Evolutionary conservation across 2,797 vertebrate genomes (phyloP), one percentile per base, ranked within the genome.

Genomic region (Champsocephalus esox): DNA sequence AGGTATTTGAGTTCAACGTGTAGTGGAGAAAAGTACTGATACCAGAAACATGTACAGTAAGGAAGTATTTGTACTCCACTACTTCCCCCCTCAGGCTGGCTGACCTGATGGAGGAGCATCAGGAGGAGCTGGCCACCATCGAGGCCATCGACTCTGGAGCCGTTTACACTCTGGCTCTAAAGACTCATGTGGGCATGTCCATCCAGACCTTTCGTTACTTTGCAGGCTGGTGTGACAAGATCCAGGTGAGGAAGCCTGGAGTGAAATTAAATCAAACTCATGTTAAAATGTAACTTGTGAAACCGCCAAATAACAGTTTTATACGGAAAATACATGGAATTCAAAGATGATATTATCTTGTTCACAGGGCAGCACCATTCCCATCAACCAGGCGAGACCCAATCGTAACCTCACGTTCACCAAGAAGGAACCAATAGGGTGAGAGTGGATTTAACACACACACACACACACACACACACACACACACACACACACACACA

Each of bases 181-280:
- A 97, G 89, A 97, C 97, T 9, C 97, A 97, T 0, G 94, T 97
- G 57, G 96, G 97, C 80, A 97, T 97, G 97, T 97, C 97, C 73
- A 94, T 97, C 71, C 97, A 97, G 88, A 97, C 96, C 10, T 97
- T 97, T 88, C 94, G 95, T 75, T 97, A 97, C 89, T 97, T 97
- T 7, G 96, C 96, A 2, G 96, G 97, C 78, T 97, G 97, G 97
- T 97, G 97, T 17, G 97, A 97, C 91, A 97, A 97, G 88, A 97
- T 97, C 80, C 96, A 97, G 92, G 97, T 97, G 50, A 80, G 91
- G 48, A 44, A 48, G 12, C 12, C 17, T 57, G 14, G 11, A 38
- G 14, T 59, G 17, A 51, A 13, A 66, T 14, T 0, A 44, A 1
- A 59, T 50, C 10, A 32, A 57, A 41, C 12, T 11, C 4, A 13